Percentiles rank a stretch among this genome's conserved stretches.
These are phyloP conservation scores for Bombycilla garrulus DNA, from an alignment of 2,113 vertebrate species.

Conservation along the genomic window DNA sequence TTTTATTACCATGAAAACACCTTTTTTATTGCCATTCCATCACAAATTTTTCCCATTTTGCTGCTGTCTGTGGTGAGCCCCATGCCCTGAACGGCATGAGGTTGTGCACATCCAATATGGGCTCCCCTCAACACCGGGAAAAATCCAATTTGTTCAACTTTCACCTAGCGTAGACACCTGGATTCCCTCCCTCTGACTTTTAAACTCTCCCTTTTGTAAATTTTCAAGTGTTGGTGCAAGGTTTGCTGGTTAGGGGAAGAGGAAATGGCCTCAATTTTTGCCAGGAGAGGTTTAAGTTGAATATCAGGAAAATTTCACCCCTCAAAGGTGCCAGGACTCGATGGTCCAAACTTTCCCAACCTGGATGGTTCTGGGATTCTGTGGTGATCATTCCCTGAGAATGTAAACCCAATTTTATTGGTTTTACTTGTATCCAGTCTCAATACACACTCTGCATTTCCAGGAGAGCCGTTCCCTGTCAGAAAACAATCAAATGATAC, in stretches of 20 bases:
- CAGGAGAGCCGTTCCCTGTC: background rate
- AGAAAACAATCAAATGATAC: background rate
- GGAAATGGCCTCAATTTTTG: rapidly evolving
- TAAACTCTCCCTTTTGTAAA: background rate
- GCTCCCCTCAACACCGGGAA: rapidly evolving
- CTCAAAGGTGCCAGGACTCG: rapidly evolving
- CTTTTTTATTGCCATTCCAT: background rate
- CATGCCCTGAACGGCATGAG: rapidly evolving
- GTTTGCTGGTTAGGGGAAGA: background rate
- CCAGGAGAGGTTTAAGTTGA: background rate
- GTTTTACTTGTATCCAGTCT: background rate
- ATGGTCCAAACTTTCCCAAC: background rate
- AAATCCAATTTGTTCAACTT: background rate
- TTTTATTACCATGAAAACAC: background rate
- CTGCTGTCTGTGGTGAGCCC: rapidly evolving
- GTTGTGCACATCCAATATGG: rapidly evolving
- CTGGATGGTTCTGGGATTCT: too few species aligned
- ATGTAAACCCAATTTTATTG: background rate
- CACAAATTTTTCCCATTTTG: background rate
- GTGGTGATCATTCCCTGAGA: background rate
- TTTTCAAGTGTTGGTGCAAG: background rate
- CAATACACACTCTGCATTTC: background rate
- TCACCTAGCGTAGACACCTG: rapidly evolving
- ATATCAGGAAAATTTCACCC: background rate
- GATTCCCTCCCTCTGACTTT: background rate